phyloP scores from a whole-genome alignment of 2,888 invertebrate species.

The Yponomeuta evonymella region DNA sequence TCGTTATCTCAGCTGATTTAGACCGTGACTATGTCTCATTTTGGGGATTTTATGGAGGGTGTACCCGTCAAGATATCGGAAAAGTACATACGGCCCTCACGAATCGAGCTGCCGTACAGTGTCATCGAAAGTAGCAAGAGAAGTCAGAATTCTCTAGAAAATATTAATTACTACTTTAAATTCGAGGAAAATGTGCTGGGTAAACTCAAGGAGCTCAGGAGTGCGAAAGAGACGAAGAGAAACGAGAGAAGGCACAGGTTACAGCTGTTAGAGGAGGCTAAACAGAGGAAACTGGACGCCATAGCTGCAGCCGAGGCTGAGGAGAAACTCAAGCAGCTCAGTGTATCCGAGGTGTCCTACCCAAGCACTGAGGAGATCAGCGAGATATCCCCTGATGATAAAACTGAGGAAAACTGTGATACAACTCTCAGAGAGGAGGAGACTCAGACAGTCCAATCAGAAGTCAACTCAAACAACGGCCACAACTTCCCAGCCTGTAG shows the following conservation, averaged over 20 bases:
- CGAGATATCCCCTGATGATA: constrained; percentile 70
- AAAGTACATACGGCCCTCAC: constrained; percentile 87
- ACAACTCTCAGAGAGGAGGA: constrained; percentile 40
- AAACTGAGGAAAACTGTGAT: constrained; percentile 56
- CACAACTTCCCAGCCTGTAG: constrained; percentile 35
- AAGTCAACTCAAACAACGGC: constrained; percentile 31
- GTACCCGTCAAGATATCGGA: constrained; percentile 93
- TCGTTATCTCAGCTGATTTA: constrained; percentile 37
- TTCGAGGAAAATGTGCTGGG: constrained; percentile 83
- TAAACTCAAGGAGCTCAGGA: constrained; percentile 83
- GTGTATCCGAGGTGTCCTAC: constrained; percentile 76
- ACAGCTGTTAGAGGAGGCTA: constrained; percentile 75
- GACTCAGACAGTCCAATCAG: constrained; percentile 30
- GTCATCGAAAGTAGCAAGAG: constrained; percentile 50
- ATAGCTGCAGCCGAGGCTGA: constrained; percentile 67
- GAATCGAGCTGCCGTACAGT: constrained; percentile 70
- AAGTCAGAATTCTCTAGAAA: constrained; percentile 56
- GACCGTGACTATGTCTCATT: constrained; percentile 67
- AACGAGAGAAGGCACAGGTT: constrained; percentile 78
- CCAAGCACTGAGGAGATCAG: constrained; percentile 78
- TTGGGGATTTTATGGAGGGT: constrained; percentile 84
- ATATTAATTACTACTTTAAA: constrained; percentile 81
- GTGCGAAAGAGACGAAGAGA: constrained; percentile 77
- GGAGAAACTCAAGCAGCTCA: constrained; percentile 73
- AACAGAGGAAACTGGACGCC: constrained; percentile 71